Evolutionary conservation across 2,113 vertebrate species (phyloP).

Genomic region (Mirza zaza): DNA sequence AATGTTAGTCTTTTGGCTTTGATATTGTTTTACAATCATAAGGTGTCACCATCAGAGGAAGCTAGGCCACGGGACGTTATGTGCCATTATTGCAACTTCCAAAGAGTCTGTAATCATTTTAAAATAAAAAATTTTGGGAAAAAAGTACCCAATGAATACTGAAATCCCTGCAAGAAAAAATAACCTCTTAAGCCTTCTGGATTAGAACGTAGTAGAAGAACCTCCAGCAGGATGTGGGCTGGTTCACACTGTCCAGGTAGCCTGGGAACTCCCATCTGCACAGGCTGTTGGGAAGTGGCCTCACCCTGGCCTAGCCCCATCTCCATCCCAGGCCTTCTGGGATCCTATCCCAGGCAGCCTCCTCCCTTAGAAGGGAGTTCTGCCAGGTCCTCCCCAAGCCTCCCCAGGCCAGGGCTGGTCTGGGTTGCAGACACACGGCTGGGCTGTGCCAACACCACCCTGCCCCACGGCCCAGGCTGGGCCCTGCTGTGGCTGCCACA

Average conservation of each 20-base stretch:
- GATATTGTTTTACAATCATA: background rate
- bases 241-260: background rate
- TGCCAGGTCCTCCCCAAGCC: constrained; percentile 45
- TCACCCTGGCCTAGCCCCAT: background rate
- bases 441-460: constrained; percentile 41
- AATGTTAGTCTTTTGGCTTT: background rate
- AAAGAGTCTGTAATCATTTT: background rate
- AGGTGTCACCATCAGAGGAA: background rate
- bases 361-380: background rate
- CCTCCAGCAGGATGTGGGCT: background rate
- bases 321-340: background rate
- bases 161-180: background rate
- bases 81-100: background rate
- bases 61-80: background rate
- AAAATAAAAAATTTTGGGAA: background rate
- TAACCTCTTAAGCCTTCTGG: background rate
- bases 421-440: constrained; percentile 15
- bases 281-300: background rate
- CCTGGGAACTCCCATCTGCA: background rate
- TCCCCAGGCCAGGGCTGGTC: constrained; percentile 46
- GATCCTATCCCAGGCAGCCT: background rate
- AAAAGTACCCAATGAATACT: background rate
- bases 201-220: background rate
- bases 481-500: background rate
- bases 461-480: constrained; percentile 20